Evolutionary conservation across 2,113 vertebrate species (phyloP), one percentile per base, ranked within the genome.

Genomic region (Rhea americana): DNA sequence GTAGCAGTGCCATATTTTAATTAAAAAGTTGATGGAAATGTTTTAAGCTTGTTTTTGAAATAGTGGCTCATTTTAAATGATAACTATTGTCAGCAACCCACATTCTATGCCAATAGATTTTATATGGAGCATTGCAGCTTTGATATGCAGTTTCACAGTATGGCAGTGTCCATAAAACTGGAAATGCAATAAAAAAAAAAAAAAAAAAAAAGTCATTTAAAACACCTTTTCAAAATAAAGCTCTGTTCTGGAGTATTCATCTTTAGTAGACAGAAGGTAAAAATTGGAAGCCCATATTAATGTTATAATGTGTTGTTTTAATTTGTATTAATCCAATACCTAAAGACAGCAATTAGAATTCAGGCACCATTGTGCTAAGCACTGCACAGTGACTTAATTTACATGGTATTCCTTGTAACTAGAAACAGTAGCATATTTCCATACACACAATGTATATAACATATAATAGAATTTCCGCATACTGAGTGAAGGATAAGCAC

Each of bases 11-110:
- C 11, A 8, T 81, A 72, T 74, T 93, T 94, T 86, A 88, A 88
- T 90, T 83, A 18, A 73, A 87, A 92, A 65, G 18, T 50, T 39
- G 55, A 85, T 74, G 21, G 30, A 81, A 93, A 81, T 65, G 16
- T 61, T 87, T 87, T 85, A 90, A 78, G 19, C 14, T 73, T 82
- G 28, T 18, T 47, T 91, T 80, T 81, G n/a, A 94, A 82, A 59
- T 11, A 56, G 26, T 71, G 47, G 68, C 65, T 78, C 13, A 24
- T 58, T 53, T 5, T 32, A 87, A 90, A 74, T 71, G 2, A 37
- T 80, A 81, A 50, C 11, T 59, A 22, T 51, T 88, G 55, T 63
- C 59, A 90, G 47, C 24, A 80, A 58, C 30, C 15, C 30, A 15
- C 71, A 55, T 70, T 53, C 14, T 86, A 62, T 83, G 22, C 18